Evolutionary conservation across 2,113 vertebrate species (phyloP).

Genomic region (Hemiprocne comata): DNA sequence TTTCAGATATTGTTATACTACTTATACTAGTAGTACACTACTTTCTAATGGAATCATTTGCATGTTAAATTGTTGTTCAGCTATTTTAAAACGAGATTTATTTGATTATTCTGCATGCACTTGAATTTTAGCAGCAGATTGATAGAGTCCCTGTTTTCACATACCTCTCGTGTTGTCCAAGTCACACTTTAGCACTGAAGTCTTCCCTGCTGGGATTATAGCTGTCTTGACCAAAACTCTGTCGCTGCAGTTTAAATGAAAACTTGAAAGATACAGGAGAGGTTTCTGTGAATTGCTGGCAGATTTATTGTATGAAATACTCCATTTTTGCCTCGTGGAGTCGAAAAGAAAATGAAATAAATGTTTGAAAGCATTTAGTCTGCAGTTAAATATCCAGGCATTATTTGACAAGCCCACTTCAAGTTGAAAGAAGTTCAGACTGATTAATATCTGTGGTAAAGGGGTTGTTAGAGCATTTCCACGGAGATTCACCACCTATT

Average conservation of each 20-base stretch:
- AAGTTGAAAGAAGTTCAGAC: slow-evolving; percentile 71
- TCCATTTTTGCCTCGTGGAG: slow-evolving; percentile 68
- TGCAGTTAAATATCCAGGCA: slow-evolving; percentile 79
- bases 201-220: slow-evolving; percentile 60
- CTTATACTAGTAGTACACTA: background rate
- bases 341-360: slow-evolving; percentile 57
- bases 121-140: background rate
- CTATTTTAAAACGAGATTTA: background rate
- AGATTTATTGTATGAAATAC: slow-evolving; percentile 70
- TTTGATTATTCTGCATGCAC: background rate
- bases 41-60: background rate
- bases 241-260: slow-evolving; percentile 65
- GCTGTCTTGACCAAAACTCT: slow-evolving; percentile 57
- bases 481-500: slow-evolving; percentile 85
- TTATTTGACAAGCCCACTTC: slow-evolving; percentile 73
- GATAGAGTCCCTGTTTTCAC: background rate
- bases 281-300: slow-evolving; percentile 52
- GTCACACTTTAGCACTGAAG: slow-evolving; percentile 29
- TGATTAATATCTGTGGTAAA: slow-evolving; percentile 70
- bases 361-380: slow-evolving; percentile 64
- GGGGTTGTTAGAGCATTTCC: slow-evolving; percentile 79
- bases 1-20: background rate
- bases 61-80: background rate
- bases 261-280: slow-evolving; percentile 70
- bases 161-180: background rate